Evolutionary conservation across 1,140 invertebrate genomes (phyloP).

Genomic region (Ceratina australensis): DNA sequence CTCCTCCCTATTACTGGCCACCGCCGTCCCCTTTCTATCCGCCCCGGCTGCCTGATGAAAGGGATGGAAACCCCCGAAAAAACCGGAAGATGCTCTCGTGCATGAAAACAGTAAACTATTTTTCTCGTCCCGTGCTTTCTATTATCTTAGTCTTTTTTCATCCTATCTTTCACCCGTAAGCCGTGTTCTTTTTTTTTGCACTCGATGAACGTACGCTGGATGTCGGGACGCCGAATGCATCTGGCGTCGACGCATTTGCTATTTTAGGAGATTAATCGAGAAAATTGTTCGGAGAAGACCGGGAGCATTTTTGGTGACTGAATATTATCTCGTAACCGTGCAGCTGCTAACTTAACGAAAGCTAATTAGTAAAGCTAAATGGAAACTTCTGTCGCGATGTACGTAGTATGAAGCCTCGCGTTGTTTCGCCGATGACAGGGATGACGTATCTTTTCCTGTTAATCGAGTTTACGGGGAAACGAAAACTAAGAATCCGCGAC

Average conservation of each 20-base stretch:
- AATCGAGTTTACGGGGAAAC: too few species aligned
- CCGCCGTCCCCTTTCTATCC: constrained; percentile 69
- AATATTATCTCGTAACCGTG: too few species aligned
- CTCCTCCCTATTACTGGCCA: constrained; percentile 40
- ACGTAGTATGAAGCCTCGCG: too few species aligned
- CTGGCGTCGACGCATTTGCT: too few species aligned
- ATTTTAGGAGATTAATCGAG: background rate
- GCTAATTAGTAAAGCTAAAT: too few species aligned
- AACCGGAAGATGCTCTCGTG: constrained; percentile 51
- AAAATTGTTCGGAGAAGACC: background rate
- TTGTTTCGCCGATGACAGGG: too few species aligned
- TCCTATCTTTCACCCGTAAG: background rate
- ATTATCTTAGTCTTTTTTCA: background rate
- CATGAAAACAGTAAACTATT: constrained; percentile 66
- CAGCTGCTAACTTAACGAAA: background rate
- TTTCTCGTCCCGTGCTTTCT: constrained; percentile 50
- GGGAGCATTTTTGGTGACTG: background rate
- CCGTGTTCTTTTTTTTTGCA: background rate
- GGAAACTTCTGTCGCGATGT: too few species aligned
- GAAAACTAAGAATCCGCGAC: background rate
- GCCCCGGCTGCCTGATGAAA: constrained; percentile 67
- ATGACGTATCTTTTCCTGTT: too few species aligned
- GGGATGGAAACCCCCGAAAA: constrained; percentile 67
- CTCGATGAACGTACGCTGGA: background rate
- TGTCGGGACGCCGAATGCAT: background rate